Conservation (phyloP, 2,888 invertebrate genomes). For the Pseudococcus jackbeardsleyi region DNA sequence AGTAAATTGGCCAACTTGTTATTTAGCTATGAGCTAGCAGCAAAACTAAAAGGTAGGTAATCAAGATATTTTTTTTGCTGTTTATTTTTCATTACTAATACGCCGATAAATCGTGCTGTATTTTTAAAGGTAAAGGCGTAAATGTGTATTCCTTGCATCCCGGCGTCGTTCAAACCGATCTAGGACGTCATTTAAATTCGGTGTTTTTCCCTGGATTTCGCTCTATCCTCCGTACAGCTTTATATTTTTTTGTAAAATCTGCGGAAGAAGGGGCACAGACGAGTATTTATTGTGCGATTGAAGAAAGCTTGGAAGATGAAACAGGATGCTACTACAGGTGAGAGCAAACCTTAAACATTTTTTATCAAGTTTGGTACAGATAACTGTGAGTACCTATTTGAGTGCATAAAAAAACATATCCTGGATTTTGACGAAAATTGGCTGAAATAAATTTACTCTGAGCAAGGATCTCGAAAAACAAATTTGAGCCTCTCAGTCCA, state of each 20-base stretch:
- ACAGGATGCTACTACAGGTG: constrained; percentile 68
- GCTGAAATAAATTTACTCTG: too few relatives aligned
- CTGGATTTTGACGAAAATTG: too few relatives aligned
- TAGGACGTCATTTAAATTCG: constrained; percentile 77
- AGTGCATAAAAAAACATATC: too few relatives aligned
- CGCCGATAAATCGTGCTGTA: too few relatives aligned
- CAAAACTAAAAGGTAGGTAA: constrained; percentile 65
- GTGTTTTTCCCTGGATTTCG: constrained; percentile 73
- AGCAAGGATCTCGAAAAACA: too few relatives aligned
- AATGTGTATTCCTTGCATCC: constrained; percentile 81
- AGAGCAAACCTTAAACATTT: neutral
- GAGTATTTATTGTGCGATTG: constrained; percentile 79
- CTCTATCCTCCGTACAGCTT: constrained; percentile 69
- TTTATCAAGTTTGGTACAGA: neutral
- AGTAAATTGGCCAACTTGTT: constrained; percentile 67
- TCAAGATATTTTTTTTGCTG: too few relatives aligned
- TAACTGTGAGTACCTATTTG: too few relatives aligned
- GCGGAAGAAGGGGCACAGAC: constrained; percentile 82
- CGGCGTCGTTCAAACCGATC: constrained; percentile 81
- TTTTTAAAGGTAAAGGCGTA: constrained; percentile 71
- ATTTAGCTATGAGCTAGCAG: constrained; percentile 66
- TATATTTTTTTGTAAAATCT: constrained; percentile 72
- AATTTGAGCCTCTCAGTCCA: too few relatives aligned
- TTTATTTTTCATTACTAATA: too few relatives aligned
- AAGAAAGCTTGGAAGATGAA: constrained; percentile 73